phyloP scores from a whole-genome alignment of 2,113 vertebrate genomes.

The Gallinago jamesoni region DNA sequence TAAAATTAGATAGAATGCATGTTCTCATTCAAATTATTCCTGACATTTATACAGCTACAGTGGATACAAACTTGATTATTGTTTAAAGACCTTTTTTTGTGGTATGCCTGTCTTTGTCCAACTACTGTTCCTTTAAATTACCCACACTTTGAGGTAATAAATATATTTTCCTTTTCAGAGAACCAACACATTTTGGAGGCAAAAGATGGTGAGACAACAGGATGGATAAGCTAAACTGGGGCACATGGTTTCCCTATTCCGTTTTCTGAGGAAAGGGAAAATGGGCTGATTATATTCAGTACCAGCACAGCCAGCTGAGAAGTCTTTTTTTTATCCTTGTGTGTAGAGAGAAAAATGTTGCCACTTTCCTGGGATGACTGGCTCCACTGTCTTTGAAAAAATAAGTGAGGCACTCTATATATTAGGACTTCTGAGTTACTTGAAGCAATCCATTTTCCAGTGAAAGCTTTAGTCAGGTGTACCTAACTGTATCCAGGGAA shows the following conservation, averaged over 20 bases:
- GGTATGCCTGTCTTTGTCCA: not conserved
- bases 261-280: not conserved
- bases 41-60: not conserved
- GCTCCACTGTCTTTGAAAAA: slow-evolving; percentile 43
- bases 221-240: not conserved
- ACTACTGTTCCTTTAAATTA: not conserved
- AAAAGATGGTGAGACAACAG: not conserved
- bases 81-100: not conserved
- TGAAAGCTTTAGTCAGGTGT: slow-evolving; percentile 55
- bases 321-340: not conserved
- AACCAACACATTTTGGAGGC: not conserved
- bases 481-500: slow-evolving; percentile 20
- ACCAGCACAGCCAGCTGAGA: not conserved
- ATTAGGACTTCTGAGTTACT: slow-evolving; percentile 35
- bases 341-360: slow-evolving; percentile 20
- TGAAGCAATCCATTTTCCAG: slow-evolving; percentile 56
- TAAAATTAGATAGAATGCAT: not conserved
- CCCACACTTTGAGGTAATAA: not conserved
- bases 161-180: not conserved
- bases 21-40: not conserved
- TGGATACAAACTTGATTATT: not conserved
- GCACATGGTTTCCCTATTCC: not conserved
- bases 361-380: slow-evolving; percentile 23
- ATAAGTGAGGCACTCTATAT: slow-evolving; percentile 36
- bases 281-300: not conserved